Conservation (phyloP, 2,797 vertebrate genomes). For the Protosalanx chinensis region DNA sequence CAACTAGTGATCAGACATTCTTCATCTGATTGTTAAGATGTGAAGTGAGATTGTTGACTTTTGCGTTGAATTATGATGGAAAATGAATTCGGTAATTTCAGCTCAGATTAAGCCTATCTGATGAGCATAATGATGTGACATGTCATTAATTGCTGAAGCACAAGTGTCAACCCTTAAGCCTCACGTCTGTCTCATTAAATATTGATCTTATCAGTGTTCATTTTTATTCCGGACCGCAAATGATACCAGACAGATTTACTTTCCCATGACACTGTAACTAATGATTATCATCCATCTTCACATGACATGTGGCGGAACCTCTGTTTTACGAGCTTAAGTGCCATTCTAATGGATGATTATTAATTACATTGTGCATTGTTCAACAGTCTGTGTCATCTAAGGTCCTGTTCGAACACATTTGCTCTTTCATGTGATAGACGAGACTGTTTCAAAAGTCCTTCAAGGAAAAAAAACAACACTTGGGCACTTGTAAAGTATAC, state of each 20-base stretch:
- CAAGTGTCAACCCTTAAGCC: constrained; percentile 70
- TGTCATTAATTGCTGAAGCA: constrained; percentile 60
- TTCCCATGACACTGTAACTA: constrained; percentile 68
- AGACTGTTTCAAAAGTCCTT: constrained; percentile 40
- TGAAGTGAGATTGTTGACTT: constrained; percentile 47
- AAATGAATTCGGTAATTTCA: constrained; percentile 55
- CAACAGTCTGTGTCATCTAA: constrained; percentile 52
- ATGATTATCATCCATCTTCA: constrained; percentile 65
- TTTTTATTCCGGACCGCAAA: constrained; percentile 64
- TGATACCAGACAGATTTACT: constrained; percentile 62
- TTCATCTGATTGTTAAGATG: constrained; percentile 44
- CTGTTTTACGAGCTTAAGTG: constrained; percentile 69
- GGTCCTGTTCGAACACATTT: constrained; percentile 56
- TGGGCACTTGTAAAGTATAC: background rate
- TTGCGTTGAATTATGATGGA: constrained; percentile 56
- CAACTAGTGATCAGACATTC: constrained; percentile 13
- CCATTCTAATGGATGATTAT: constrained; percentile 57
- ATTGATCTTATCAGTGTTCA: constrained; percentile 66
- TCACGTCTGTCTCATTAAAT: constrained; percentile 73
- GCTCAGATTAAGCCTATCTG: constrained; percentile 60
- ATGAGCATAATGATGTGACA: constrained; percentile 68
- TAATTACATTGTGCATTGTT: constrained; percentile 66
- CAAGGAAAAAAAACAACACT: background rate
- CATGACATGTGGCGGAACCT: constrained; percentile 65
- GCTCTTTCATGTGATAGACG: constrained; percentile 48